These are phyloP conservation scores for Apostichopus californicus DNA, from an alignment of 35 echinoderm and acorn worm species.

Conservation along the genomic window DNA sequence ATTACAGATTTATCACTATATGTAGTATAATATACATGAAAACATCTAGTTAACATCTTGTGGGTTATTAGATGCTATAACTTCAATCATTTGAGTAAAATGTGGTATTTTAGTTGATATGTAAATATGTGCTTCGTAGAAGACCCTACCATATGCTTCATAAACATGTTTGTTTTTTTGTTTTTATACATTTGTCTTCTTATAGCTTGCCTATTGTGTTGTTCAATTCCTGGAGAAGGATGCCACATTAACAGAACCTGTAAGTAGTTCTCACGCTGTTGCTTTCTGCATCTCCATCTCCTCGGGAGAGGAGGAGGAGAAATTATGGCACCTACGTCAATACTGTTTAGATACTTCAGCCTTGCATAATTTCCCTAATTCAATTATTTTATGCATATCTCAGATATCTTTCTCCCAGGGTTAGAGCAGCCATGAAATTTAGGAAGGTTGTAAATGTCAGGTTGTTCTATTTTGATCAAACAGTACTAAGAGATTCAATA, in stretches of 20 bases:
- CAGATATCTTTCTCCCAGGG: slow-evolving; percentile 35
- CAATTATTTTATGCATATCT: slow-evolving; percentile 51
- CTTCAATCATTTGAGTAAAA: no score
- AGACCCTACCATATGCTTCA: no score
- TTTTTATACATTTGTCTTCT: slow-evolving; percentile 4
- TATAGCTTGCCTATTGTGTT: slow-evolving; percentile 96
- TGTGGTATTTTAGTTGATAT: no score
- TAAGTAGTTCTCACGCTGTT: slow-evolving; percentile 51
- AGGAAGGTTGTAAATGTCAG: slow-evolving; percentile 31
- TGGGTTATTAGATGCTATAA: no score
- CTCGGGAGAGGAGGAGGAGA: background rate
- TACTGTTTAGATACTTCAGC: slow-evolving; percentile 19
- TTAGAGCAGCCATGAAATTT: background rate
- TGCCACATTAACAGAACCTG: slow-evolving; percentile 93
- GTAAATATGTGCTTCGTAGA: no score
- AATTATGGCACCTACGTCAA: background rate
- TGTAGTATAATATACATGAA: no score
- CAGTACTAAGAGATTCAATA: background rate
- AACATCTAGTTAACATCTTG: no score
- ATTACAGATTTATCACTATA: no score
- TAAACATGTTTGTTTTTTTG: background rate
- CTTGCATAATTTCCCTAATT: slow-evolving; percentile 42
- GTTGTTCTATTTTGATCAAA: slow-evolving; percentile 14
- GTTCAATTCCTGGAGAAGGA: slow-evolving; percentile 99
- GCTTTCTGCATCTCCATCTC: background rate